Conservation (phyloP, 2,113 vertebrate species). For the Melanotaenia duboulayi region DNA sequence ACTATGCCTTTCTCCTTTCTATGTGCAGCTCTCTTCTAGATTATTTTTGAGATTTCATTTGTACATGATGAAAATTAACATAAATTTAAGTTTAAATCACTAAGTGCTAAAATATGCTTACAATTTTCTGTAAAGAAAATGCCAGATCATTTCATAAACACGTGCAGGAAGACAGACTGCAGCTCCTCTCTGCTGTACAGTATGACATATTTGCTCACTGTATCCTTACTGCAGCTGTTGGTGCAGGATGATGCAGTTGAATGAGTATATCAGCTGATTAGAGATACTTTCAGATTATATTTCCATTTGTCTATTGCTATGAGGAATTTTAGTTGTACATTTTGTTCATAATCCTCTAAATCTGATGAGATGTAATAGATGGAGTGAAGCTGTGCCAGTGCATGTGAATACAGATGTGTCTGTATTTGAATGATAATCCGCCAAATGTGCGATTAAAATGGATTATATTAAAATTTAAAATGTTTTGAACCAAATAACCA, state of each 20-base stretch:
- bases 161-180: conserved; percentile 5
- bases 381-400: conserved; percentile 23
- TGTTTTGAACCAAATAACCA: background rate
- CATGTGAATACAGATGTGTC: conserved; percentile 15
- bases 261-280: conserved; percentile 9
- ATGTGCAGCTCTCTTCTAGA: conserved; percentile 10
- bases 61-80: conserved; percentile 23
- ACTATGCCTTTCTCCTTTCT: conserved; percentile 17
- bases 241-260: conserved; percentile 11
- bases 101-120: conserved; percentile 18
- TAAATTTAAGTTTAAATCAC: conserved; percentile 33
- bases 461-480: conserved; percentile 20
- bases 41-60: conserved; percentile 37
- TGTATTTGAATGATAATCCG: conserved; percentile 19
- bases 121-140: conserved; percentile 28
- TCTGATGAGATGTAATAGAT: conserved; percentile 19
- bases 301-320: conserved; percentile 29
- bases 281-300: conserved; percentile 14
- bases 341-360: conserved; percentile 38
- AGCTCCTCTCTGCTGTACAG: background rate
- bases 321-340: conserved; percentile 21
- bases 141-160: conserved; percentile 18
- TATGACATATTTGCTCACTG: background rate
- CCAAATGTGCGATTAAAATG: conserved; percentile 37
- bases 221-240: conserved; percentile 21